Evolutionary conservation across 2,888 invertebrate genomes (phyloP).

Genomic region (Tiliacea aurago): DNA sequence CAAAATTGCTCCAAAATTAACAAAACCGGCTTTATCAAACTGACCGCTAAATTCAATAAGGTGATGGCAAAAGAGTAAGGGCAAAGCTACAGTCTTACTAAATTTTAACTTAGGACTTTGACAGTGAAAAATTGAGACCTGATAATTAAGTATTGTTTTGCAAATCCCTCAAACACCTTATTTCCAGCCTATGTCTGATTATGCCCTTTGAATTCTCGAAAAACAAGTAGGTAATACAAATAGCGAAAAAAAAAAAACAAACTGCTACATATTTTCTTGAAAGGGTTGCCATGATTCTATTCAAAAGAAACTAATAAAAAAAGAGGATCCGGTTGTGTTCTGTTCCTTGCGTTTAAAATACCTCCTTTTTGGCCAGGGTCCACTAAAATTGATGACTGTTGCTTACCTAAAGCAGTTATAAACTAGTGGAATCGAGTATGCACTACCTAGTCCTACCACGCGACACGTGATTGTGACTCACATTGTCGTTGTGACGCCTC

Average conservation of each 20-base stretch:
- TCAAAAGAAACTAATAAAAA: background rate
- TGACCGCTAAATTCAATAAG: too few species aligned
- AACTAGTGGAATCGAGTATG: slow-evolving; percentile 38
- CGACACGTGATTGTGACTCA: slow-evolving; percentile 57
- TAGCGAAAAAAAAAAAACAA: background rate
- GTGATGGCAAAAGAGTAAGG: too few species aligned
- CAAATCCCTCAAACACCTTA: too few species aligned
- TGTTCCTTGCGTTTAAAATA: background rate
- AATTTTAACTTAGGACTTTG: too few species aligned
- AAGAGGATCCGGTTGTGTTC: background rate
- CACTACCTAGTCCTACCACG: slow-evolving; percentile 3
- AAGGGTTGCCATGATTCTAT: background rate
- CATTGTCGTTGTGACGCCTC: slow-evolving; percentile 33
- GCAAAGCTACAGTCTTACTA: too few species aligned
- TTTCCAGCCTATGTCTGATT: background rate
- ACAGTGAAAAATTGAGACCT: too few species aligned
- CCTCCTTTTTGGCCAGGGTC: background rate
- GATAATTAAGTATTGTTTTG: too few species aligned
- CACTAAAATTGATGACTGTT: background rate
- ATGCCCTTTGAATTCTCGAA: background rate
- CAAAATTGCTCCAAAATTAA: background rate
- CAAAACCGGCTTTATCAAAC: background rate
- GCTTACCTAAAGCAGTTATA: background rate
- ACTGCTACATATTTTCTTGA: background rate
- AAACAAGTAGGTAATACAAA: background rate